These are phyloP conservation scores for Sebastolobus altivelis DNA, from an alignment of 2,797 vertebrate species.

Conservation along the genomic window DNA sequence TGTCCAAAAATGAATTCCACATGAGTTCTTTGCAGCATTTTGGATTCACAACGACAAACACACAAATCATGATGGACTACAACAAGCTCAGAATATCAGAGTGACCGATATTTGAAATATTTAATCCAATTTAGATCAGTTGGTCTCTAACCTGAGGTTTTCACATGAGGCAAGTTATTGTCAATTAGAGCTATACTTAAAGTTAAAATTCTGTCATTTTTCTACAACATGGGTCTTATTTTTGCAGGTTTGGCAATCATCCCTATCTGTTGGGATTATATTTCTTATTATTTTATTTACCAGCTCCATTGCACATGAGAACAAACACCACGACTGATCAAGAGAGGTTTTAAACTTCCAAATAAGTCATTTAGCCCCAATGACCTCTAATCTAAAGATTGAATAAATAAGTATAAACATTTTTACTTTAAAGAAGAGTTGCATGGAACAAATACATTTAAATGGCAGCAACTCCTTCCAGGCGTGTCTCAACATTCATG, in stretches of 20 bases:
- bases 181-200: neutral
- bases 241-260: neutral
- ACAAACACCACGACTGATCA: neutral
- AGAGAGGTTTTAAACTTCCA: neutral
- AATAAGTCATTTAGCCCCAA: neutral
- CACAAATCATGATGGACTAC: neutral
- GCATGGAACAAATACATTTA: neutral
- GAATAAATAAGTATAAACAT: neutral
- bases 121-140: neutral
- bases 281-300: neutral
- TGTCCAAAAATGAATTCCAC: conserved; percentile 3
- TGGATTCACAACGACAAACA: conserved; percentile 5
- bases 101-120: neutral
- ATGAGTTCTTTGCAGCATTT: conserved; percentile 9
- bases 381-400: neutral
- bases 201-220: neutral
- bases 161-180: neutral
- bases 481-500: neutral
- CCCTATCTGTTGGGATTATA: neutral
- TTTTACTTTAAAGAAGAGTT: neutral
- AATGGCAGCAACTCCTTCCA: too few species aligned
- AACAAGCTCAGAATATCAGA: neutral
- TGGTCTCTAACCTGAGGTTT: neutral
- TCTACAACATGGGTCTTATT: neutral
- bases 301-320: neutral